Conservation (phyloP, 2,113 vertebrate genomes). For the Grus americana region DNA sequence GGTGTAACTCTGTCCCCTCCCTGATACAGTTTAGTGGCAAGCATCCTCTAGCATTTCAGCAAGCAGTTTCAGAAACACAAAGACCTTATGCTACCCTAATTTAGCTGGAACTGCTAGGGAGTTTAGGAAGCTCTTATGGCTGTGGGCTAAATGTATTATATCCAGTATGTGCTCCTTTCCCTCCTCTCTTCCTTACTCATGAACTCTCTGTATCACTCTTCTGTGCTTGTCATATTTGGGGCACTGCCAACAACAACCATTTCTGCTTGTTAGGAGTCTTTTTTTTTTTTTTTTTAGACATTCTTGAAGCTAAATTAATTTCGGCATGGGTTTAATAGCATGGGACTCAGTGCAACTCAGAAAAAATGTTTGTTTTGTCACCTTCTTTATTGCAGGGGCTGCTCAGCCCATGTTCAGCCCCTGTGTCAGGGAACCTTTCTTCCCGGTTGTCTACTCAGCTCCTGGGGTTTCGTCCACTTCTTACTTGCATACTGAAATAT, state of each 20-base stretch:
- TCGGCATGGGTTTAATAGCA: neutral
- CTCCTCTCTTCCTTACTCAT: neutral
- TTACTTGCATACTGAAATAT: neutral
- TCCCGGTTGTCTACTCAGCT: neutral
- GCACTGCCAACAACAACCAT: neutral
- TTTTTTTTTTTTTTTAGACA: neutral
- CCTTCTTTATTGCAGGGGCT: neutral
- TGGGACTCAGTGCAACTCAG: neutral
- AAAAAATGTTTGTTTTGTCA: neutral
- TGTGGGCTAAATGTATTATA: neutral
- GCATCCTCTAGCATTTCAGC: neutral
- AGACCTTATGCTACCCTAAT: neutral
- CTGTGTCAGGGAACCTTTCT: neutral
- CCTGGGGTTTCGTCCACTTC: neutral
- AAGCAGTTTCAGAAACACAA: neutral
- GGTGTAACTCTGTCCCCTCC: neutral
- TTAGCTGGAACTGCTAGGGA: neutral
- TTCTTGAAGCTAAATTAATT: neutral
- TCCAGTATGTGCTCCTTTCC: neutral
- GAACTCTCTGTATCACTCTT: neutral
- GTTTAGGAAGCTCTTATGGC: neutral
- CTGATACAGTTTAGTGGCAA: no score
- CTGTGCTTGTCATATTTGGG: neutral
- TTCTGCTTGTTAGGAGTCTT: neutral
- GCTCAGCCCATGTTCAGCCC: neutral